Evolutionary conservation across 35 echinoderm and acorn worm genomes (phyloP).

Genomic region (Nesometra sesokonis): DNA sequence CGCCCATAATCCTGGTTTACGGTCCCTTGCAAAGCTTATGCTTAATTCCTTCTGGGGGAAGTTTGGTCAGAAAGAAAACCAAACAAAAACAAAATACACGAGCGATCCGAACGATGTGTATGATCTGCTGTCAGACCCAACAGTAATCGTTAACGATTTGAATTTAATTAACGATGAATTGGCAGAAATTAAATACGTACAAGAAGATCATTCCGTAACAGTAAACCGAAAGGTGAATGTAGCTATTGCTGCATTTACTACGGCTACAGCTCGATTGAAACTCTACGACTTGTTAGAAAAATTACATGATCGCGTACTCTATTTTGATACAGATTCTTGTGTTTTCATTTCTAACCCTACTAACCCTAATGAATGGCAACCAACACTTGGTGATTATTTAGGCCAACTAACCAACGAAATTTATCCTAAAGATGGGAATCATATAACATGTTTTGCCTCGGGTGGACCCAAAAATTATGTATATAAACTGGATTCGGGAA

Average conservation of each 20-base stretch:
- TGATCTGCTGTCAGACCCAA: neutral
- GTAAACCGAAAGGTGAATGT: neutral
- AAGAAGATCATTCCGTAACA: neutral
- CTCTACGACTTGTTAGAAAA: conserved; percentile 5
- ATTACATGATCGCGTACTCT: conserved; percentile 8
- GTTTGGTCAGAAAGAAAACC: conserved; percentile 1
- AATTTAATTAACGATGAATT: neutral
- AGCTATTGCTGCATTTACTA: neutral
- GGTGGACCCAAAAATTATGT: conserved; percentile 26
- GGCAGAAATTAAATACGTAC: conserved; percentile 2
- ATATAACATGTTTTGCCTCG: neutral
- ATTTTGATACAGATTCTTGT: conserved; percentile 15
- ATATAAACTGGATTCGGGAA: neutral
- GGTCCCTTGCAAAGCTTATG: conserved; percentile 14
- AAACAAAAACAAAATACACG: neutral
- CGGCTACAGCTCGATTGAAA: neutral
- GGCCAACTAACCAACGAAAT: conserved; percentile 23
- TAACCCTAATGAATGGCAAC: neutral
- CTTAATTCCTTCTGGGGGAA: conserved; percentile 31
- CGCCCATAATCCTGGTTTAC: conserved; percentile 1
- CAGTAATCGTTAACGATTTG: neutral
- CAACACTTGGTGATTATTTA: neutral
- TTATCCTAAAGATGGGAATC: neutral
- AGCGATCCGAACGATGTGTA: neutral
- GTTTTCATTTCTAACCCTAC: neutral